Conservation (phyloP, 1,140 invertebrate species). For the Aphaenogaster ashmeadi region DNA sequence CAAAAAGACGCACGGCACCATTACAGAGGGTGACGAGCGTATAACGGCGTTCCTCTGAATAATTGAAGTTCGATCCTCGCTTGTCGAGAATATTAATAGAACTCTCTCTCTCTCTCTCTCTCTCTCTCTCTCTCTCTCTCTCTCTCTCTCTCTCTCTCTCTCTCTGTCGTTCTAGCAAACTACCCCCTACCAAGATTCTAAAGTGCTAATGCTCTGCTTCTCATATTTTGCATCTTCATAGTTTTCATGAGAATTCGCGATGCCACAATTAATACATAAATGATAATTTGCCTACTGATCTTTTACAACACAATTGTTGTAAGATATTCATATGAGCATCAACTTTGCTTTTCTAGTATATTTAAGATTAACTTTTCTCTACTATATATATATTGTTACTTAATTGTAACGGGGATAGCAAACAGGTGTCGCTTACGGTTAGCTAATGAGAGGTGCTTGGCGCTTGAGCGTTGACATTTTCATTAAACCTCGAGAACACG, state of each 20-base stretch:
- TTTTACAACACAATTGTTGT: background rate
- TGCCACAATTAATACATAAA: background rate
- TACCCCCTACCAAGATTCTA: background rate
- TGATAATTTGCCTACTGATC: background rate
- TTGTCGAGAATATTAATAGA: conserved; percentile 78
- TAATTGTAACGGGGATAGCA: conserved; percentile 38
- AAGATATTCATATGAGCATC: background rate
- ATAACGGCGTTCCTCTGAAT: conserved; percentile 78
- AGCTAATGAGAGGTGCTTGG: conserved; percentile 47
- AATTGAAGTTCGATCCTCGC: conserved; percentile 79
- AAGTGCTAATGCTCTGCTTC: background rate
- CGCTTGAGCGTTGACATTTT: conserved; percentile 55
- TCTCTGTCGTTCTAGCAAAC: background rate
- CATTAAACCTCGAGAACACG: conserved; percentile 57
- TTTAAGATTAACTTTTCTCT: background rate
- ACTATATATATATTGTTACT: background rate
- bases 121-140: background rate
- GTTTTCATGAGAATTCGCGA: conserved; percentile 24
- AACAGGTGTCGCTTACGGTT: conserved; percentile 55
- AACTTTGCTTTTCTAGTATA: background rate
- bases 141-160: background rate
- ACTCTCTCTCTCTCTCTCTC: conserved; percentile 5
- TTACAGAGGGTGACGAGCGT: conserved; percentile 79
- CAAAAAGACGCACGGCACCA: conserved; percentile 77
- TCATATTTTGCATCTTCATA: conserved; percentile 58